Conservation (phyloP, 2,113 vertebrate genomes). For the Zonotrichia leucophrys region DNA sequence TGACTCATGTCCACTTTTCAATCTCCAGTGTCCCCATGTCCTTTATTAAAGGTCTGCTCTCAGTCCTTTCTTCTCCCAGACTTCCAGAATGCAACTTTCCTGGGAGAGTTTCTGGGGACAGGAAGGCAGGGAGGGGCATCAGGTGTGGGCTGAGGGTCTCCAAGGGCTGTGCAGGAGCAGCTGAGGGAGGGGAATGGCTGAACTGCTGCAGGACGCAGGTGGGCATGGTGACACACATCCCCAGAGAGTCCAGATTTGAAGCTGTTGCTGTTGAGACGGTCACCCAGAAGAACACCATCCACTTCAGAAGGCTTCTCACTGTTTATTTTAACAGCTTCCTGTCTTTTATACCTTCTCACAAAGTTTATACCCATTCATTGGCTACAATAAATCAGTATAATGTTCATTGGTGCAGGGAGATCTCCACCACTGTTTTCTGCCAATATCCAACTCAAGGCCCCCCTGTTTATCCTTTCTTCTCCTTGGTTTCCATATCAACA, state of each 20-base stretch:
- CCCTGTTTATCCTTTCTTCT: background rate
- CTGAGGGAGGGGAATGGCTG: background rate
- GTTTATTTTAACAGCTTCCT: background rate
- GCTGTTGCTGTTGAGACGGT: background rate
- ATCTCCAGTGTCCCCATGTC: no score
- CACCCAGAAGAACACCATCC: background rate
- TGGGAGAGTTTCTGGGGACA: background rate
- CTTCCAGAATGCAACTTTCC: background rate
- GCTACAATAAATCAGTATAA: background rate
- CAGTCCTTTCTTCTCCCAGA: background rate
- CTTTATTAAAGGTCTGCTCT: background rate
- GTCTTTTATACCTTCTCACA: background rate
- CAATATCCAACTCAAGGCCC: background rate
- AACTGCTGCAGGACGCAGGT: background rate
- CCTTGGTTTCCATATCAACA: background rate
- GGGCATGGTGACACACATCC: accelerated
- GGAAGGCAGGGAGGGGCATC: background rate
- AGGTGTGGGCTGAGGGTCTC: background rate
- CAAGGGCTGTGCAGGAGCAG: background rate
- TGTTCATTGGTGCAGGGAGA: accelerated
- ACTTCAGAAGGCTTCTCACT: background rate
- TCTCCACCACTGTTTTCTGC: background rate
- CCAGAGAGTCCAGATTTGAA: background rate
- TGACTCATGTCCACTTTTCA: background rate
- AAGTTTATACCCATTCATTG: background rate